A percentile compares a stretch with the other conserved stretches of the same genome.
phyloP scores from a whole-genome alignment of 2,888 invertebrate species.

The Mesorhabditis belari region DNA sequence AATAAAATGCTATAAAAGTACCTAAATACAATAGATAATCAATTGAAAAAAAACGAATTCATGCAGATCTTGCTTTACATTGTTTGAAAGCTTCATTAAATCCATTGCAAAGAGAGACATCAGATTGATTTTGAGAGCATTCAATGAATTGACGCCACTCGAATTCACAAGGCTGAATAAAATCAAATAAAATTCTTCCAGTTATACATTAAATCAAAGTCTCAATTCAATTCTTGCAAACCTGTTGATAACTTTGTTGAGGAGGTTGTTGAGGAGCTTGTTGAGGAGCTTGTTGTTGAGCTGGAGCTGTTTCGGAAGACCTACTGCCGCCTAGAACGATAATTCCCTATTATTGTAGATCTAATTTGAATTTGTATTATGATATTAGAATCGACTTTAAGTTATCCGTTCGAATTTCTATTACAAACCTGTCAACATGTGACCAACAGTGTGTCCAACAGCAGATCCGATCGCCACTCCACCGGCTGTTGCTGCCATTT shows the following conservation, averaged over 20 bases:
- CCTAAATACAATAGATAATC: too few species aligned
- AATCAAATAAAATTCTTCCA: too few species aligned
- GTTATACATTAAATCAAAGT: too few species aligned
- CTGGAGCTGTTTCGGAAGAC: conserved; percentile 21
- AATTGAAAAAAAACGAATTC: conserved; percentile 3
- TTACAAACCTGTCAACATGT: conserved; percentile 84
- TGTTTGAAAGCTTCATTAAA: conserved; percentile 94
- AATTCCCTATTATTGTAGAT: too few species aligned
- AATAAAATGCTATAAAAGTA: too few species aligned
- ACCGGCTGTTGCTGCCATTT: conserved; percentile 98
- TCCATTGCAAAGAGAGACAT: conserved; percentile 84
- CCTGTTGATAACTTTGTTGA: too few species aligned
- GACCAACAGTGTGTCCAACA: conserved; percentile 67
- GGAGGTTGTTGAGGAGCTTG: conserved; percentile 53
- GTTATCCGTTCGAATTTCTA: too few species aligned
- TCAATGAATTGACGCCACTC: conserved; percentile 63
- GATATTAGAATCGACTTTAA: too few species aligned
- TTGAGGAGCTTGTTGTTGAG: conserved; percentile 16
- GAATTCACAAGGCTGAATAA: conserved; percentile 71
- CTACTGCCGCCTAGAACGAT: conserved; percentile 64
- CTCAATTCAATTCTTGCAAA: too few species aligned
- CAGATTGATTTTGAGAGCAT: conserved; percentile 57
- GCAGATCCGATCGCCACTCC: conserved; percentile 96
- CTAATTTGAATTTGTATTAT: too few species aligned
- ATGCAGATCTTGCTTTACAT: conserved; percentile 67